Conservation (phyloP, 2,113 vertebrate species). For the Anguilla rostrata region DNA sequence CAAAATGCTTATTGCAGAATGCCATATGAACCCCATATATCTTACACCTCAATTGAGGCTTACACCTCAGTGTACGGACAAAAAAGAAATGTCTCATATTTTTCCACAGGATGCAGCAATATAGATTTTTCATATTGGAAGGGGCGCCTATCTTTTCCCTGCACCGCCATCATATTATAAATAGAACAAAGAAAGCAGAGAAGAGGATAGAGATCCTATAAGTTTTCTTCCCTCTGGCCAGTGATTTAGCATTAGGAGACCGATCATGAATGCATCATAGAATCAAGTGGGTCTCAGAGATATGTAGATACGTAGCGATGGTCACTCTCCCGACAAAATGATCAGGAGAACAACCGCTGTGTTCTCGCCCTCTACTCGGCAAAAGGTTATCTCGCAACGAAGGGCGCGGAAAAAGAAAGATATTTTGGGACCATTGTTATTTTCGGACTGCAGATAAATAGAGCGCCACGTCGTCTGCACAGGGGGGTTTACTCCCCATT, state of each 20-base stretch:
- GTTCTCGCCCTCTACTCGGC: not conserved
- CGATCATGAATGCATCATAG: slow-evolving; percentile 12
- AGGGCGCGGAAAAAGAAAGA: slow-evolving; percentile 1
- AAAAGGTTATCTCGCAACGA: slow-evolving; percentile 13
- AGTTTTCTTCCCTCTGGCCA: not conserved
- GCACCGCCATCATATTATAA: not conserved
- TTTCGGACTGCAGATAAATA: slow-evolving; percentile 21
- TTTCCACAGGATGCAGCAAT: slow-evolving; percentile 3
- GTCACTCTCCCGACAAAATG: slow-evolving; percentile 4
- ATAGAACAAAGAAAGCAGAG: slow-evolving; percentile 4
- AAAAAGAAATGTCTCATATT: not conserved
- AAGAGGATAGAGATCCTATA: not conserved
- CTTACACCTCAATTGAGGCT: not conserved
- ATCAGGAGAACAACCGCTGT: slow-evolving; percentile 11
- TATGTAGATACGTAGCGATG: not conserved
- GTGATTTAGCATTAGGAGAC: slow-evolving; percentile 17
- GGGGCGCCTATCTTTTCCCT: slow-evolving; percentile 6
- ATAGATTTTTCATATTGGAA: slow-evolving; percentile 27
- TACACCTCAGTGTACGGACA: not conserved
- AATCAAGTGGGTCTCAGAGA: slow-evolving; percentile 6
- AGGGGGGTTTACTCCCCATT: slow-evolving; percentile 16
- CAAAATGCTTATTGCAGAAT: not conserved
- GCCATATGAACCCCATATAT: not conserved
- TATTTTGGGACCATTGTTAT: slow-evolving; percentile 17
- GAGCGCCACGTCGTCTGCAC: not conserved